These are phyloP conservation scores for Tanytarsus gracilentus DNA, from an alignment of 2,888 invertebrate species.

Conservation along the genomic window DNA sequence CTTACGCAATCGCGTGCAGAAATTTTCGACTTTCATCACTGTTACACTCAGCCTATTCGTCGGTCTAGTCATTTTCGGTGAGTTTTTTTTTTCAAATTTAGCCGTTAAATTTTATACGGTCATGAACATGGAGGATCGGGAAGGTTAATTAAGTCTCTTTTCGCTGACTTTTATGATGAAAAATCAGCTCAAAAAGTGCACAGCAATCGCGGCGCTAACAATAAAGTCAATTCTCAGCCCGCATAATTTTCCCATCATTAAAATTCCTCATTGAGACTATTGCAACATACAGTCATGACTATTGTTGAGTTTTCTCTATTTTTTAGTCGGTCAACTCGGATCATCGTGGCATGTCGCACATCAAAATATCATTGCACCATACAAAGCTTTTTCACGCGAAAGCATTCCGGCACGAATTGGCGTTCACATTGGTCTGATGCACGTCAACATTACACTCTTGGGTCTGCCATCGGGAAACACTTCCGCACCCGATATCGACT, in stretches of 20 bases:
- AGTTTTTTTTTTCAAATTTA: too few relatives aligned
- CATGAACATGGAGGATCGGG: too few relatives aligned
- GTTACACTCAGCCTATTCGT: slow-evolving; percentile 87
- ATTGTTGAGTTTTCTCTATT: too few relatives aligned
- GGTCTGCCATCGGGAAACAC: slow-evolving; percentile 46
- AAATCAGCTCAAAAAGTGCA: too few relatives aligned
- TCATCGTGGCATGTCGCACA: slow-evolving; percentile 89
- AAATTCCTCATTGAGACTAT: too few relatives aligned
- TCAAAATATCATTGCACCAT: slow-evolving; percentile 72
- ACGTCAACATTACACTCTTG: slow-evolving; percentile 89
- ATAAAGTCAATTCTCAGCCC: too few relatives aligned
- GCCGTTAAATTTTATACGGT: too few relatives aligned
- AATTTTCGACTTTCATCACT: slow-evolving; percentile 83
- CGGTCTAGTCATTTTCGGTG: slow-evolving; percentile 87
- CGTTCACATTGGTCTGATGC: slow-evolving; percentile 83
- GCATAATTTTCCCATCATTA: too few relatives aligned
- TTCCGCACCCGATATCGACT: slow-evolving; percentile 64
- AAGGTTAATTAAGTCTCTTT: too few relatives aligned
- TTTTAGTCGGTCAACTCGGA: slow-evolving; percentile 77
- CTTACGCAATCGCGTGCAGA: slow-evolving; percentile 57
- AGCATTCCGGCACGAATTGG: slow-evolving; percentile 82
- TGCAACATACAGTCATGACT: too few relatives aligned
- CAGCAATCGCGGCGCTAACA: too few relatives aligned
- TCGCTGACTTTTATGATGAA: too few relatives aligned
- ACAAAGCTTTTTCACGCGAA: slow-evolving; percentile 83